A percentile compares a stretch with the other conserved stretches of the same genome.
Conservation (phyloP, 23 tunicate species). For the Ascidia mentula region DNA sequence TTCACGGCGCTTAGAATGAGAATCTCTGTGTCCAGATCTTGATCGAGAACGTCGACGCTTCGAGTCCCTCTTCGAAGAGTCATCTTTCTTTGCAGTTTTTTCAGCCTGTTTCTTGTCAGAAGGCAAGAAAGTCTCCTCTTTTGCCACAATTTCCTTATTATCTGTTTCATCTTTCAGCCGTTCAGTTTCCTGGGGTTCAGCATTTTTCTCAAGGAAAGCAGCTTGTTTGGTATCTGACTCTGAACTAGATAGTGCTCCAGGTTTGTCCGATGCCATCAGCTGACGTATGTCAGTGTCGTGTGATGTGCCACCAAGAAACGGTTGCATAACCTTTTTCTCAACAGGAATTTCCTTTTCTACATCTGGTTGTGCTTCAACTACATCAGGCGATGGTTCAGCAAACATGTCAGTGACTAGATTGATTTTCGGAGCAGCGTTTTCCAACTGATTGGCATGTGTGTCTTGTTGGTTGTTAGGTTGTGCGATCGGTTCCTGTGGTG, state of each 20-base stretch:
- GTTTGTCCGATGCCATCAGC: neutral
- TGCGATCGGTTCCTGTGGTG: neutral
- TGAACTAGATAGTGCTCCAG: conserved; percentile 13
- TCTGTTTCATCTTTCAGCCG: neutral
- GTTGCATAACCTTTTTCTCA: neutral
- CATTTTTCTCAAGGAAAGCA: neutral
- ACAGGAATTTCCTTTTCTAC: neutral
- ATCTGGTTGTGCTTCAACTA: neutral
- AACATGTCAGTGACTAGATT: conserved; percentile 9
- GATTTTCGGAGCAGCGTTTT: neutral
- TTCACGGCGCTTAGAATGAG: conserved; percentile 1
- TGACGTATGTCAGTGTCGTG: conserved; percentile 28
- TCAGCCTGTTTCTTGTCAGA: neutral
- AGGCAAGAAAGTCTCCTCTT: neutral
- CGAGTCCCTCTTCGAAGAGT: neutral
- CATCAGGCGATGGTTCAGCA: conserved; percentile 10
- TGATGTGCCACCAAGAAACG: neutral
- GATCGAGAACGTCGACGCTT: neutral
- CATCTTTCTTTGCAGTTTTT: neutral
- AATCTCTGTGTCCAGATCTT: neutral
- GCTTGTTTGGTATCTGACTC: neutral
- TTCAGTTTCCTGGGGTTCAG: neutral
- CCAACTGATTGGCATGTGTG: too few species aligned
- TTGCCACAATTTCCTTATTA: neutral
- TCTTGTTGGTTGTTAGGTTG: neutral